These are phyloP conservation scores for Sweltsa coloradensis DNA, from an alignment of 1,140 invertebrate species.

Conservation along the genomic window DNA sequence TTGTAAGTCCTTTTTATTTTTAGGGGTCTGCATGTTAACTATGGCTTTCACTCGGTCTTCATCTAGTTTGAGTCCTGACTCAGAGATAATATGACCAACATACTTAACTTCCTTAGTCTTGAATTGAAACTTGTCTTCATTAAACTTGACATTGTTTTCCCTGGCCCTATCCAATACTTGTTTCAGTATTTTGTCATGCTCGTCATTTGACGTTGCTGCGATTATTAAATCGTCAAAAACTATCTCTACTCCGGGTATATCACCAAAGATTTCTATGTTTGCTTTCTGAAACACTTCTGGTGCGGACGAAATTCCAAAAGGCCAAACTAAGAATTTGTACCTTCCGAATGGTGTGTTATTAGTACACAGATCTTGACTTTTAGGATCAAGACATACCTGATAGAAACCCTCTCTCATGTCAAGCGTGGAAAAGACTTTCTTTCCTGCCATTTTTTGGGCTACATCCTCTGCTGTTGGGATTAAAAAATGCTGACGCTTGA, in stretches of 20 bases:
- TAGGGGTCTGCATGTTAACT: slow-evolving; percentile 22
- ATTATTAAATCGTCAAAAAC: slow-evolving; percentile 29
- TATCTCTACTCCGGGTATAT: slow-evolving; percentile 22
- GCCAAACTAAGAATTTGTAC: slow-evolving; percentile 26
- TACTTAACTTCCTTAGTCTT: slow-evolving; percentile 4
- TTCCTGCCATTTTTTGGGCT: slow-evolving; percentile 23
- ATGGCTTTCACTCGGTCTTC: slow-evolving; percentile 27
- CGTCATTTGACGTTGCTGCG: not conserved
- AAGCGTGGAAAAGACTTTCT: slow-evolving; percentile 18
- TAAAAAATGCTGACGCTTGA: slow-evolving; percentile 28
- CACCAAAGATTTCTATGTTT: slow-evolving; percentile 18
- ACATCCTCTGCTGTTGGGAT: slow-evolving; percentile 32
- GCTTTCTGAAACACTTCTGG: slow-evolving; percentile 22
- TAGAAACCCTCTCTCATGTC: slow-evolving; percentile 25
- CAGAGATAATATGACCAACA: not conserved
- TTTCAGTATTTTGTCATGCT: not conserved
- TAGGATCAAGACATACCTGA: slow-evolving; percentile 27
- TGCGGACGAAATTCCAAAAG: slow-evolving; percentile 28
- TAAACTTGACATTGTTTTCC: slow-evolving; percentile 1
- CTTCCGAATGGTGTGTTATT: slow-evolving; percentile 33
- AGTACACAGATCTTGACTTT: slow-evolving; percentile 28
- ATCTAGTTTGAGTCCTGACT: slow-evolving; percentile 22
- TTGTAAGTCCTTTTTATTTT: slow-evolving; percentile 22
- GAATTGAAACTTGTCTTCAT: not conserved
- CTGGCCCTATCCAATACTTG: not conserved